Evolutionary conservation across 1,140 invertebrate genomes (phyloP), one percentile per base, ranked within the genome.

Genomic region (Macrosteles quadrilineatus): DNA sequence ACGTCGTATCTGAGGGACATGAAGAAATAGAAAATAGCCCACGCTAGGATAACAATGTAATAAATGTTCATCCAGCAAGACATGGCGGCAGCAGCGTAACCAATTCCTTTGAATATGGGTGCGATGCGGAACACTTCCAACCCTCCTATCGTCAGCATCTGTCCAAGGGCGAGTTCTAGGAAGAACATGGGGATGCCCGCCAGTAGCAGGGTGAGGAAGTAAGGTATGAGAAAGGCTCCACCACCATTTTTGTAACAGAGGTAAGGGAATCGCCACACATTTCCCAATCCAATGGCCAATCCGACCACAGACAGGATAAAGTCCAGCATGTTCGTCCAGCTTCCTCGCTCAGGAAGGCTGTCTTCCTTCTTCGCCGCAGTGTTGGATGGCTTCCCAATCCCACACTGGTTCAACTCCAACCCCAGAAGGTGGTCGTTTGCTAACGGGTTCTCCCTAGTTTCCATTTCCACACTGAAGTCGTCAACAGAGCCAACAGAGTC

Each of bases 1-100:
- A 99, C 88, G 80, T 95, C 90, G 75, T 87, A 80, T 80, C 87
- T 80, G 82, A 97, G 87, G 1, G 97, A 98, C 86, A 93, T 92
- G 81, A 96, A 93, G 80, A 98, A 94, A 78, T 99, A 99, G 81
- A 97, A 98, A 72, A 98, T 89, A 0, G 96, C 96, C 97, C 97
- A 99, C 1, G 96, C 94, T 67, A 99, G 84, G 70, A 99, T 97
- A 1, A 99, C 96, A 76, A 99, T 99, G 84, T 99, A 99, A 83
- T 98, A 99, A 27, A 97, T 90, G 79, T 99, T 99, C 85, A 99
- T 93, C 97, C 97, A 99, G 77, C 96, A 98, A 0, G 97, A 97
- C 93, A 98, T 98, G 2, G 99, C 95, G 1, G 95, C 96, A 1
- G 96, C 96, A 1, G 96, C 97, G 80, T 99, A 99, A 6, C 98